Evolutionary conservation across 2,797 vertebrate species (phyloP), one percentile per base, ranked within the genome.

Genomic region (Heteromormyrus szaboi): DNA sequence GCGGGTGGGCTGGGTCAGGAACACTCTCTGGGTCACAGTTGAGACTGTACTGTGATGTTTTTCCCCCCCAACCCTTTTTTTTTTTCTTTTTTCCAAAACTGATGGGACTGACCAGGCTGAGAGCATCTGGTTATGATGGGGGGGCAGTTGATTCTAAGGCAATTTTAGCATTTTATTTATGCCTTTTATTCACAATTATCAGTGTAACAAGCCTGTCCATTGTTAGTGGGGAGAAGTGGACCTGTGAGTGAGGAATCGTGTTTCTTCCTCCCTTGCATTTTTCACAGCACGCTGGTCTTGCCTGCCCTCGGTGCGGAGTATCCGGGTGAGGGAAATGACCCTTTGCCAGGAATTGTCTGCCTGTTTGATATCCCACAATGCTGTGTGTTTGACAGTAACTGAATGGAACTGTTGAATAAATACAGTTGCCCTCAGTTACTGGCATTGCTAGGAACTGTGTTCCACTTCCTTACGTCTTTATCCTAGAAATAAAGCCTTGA

Each of bases 321-420:
- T 89, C 88, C 81, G 88, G 88, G 46, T 53, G 59, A 89, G 54
- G 88, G 88, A 89, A 89, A 51, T 89, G 88, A 89, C 88, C 62
- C 84, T 54, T 76, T 89, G 86, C 88, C 88, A 86, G 54, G 46
- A 89, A 89, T 89, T 89, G 88, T 89, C 65, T 89, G 59, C 59
- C 59, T 51, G 7, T 86, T 89, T 50, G 11, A 11, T 54, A 54
- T 76, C 62, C 83, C 48, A 44, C 48, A 89, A 54, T 86, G 59
- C 88, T 89, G 29, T 29, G 33, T 12, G 44, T 86, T 54, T 59
- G 41, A 76, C 44, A 48, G 54, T 50, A 76, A 9, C 51, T 86
- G 22, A 85, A 84, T 79, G 72, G 37, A 79, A 72, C 11, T 37
- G 72, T n/a, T 79, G 72, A 79, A 44, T 79, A 79, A 19, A n/a